phyloP scores from a whole-genome alignment of 2,113 vertebrate genomes.

The Engystomops pustulosus region DNA sequence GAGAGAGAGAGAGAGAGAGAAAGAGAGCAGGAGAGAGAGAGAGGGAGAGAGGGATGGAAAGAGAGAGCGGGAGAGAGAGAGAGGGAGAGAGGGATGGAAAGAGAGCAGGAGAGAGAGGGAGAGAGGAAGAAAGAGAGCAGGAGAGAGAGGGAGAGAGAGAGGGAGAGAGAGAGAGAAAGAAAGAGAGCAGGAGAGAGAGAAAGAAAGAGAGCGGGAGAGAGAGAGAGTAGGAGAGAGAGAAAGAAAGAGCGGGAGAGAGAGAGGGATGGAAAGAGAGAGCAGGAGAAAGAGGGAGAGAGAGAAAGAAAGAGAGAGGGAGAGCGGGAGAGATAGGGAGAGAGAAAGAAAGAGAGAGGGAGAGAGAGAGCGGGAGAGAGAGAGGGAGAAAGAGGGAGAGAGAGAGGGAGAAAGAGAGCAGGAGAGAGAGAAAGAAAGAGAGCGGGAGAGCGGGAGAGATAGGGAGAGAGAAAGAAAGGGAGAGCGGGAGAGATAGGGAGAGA shows the following conservation, averaged over 20 bases:
- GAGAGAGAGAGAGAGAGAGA: no score
- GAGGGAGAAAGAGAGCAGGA: no score
- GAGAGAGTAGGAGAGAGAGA: background rate
- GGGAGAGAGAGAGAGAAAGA: background rate
- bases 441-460: background rate
- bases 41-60: background rate
- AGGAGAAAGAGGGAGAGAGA: conserved; percentile 1
- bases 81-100: background rate
- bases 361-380: no score
- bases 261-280: no score
- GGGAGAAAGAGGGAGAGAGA: background rate
- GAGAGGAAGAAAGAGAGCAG: background rate
- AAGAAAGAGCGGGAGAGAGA: background rate
- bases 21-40: no score
- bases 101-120: background rate
- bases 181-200: no score
- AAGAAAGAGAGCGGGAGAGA: background rate
- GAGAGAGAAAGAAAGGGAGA: background rate
- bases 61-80: background rate
- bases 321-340: background rate
- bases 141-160: background rate
- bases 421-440: background rate
- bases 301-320: background rate
- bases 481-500: background rate
- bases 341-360: no score